phyloP scores from a whole-genome alignment of 2,113 vertebrate genomes.

The Trematocara zebra region DNA sequence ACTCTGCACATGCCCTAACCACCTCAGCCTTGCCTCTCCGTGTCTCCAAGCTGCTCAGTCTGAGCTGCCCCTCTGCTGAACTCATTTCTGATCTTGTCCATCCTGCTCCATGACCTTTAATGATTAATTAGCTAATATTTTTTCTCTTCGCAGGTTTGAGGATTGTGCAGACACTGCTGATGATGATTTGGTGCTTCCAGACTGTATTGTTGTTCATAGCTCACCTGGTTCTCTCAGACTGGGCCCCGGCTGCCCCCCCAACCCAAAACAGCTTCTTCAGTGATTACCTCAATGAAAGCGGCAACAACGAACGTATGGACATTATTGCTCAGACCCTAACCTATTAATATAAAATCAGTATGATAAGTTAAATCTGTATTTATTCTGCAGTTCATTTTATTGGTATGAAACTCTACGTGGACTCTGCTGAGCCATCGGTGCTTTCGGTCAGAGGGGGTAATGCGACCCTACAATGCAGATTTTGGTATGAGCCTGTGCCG shows the following conservation, averaged over 20 bases:
- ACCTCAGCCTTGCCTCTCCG: neutral
- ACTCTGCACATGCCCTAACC: neutral
- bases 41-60: neutral
- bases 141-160: neutral
- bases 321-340: neutral
- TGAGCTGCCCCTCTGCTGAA: neutral
- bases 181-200: constrained; percentile 8
- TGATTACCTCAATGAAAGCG: constrained; percentile 40
- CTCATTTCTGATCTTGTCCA: neutral
- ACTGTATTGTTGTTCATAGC: constrained; percentile 51
- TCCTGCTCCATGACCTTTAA: neutral
- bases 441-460: constrained; percentile 71
- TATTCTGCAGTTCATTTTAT: constrained; percentile 60
- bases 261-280: constrained; percentile 80
- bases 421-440: constrained; percentile 65
- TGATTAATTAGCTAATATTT: neutral
- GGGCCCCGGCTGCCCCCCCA: constrained; percentile 26
- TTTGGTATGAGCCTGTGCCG: constrained; percentile 66
- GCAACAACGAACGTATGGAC: constrained; percentile 64
- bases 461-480: constrained; percentile 78
- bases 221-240: neutral
- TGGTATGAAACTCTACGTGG: constrained; percentile 73
- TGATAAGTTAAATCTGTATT: neutral
- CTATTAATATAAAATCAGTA: neutral
- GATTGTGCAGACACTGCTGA: neutral